phyloP scores from a whole-genome alignment of 2,797 vertebrate genomes.

The Bradypodion ventrale region DNA sequence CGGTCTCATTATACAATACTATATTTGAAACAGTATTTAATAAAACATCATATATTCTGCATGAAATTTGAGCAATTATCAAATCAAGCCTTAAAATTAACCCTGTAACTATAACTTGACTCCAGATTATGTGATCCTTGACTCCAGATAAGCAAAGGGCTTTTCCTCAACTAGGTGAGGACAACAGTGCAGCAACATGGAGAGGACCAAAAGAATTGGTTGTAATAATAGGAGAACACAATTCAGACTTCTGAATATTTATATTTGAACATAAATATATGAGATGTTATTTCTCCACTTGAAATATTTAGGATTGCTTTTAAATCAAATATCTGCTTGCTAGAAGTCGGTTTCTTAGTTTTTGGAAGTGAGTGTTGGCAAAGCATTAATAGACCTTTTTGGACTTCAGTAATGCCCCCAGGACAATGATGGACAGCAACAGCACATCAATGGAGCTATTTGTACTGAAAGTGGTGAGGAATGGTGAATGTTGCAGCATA shows the following conservation, averaged over 20 bases:
- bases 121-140: not conserved
- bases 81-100: slow-evolving; percentile 9
- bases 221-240: not conserved
- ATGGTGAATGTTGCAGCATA: no score
- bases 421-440: no score
- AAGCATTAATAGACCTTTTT: no score
- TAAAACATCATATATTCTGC: not conserved
- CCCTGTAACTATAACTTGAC: not conserved
- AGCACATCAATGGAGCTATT: no score
- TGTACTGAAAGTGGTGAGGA: no score
- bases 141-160: not conserved
- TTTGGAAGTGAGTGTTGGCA: no score
- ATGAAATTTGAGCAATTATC: not conserved
- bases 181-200: not conserved
- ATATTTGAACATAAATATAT: no score
- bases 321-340: no score
- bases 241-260: not conserved
- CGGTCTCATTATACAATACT: not conserved
- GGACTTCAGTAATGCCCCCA: no score
- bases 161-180: not conserved
- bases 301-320: not conserved
- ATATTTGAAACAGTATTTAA: not conserved
- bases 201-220: not conserved
- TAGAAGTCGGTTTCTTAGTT: no score
- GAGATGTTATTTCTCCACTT: no score